Evolutionary conservation across 1,140 invertebrate genomes (phyloP), one percentile per base, ranked within the genome.

Genomic region (Bombus waltoni): DNA sequence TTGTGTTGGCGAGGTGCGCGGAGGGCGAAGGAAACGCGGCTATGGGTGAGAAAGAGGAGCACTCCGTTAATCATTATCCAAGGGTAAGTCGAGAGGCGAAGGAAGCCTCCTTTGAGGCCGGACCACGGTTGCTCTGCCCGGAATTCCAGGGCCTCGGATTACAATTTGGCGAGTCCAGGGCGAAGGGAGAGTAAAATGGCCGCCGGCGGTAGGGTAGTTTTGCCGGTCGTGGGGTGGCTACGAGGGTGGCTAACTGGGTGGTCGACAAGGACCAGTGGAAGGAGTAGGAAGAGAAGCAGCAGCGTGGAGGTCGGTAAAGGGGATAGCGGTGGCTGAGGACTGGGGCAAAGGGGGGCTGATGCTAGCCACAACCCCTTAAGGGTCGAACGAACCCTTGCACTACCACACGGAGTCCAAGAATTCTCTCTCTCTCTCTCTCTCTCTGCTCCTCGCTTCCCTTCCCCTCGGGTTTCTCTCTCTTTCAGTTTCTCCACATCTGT

Each of bases 311-410:
- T 83, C 81, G 86, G 87, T 86, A 88, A 84, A 83, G 81, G 85
- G 91, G 91, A 84, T 87, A 89, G 90, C 72, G 87, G 86, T 87
- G 87, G 89, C 82, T 87, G 88, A 85, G 86, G 87, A 83, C 71
- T 81, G 88, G 85, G 89, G 89, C 76, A 85, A 82, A 89, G 89
- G 90, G 92, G 92, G 92, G 91, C 89, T 90, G 93, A 92, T 93
- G 94, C 93, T 95, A 95, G 95, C 95, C 95, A 95, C 95, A 95
- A 95, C 94, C 95, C 95, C 95, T 95, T 94, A 95, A 95, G 94
- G 94, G 95, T 95, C 94, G 94, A 94, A 92, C 94, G 93, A 93
- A 95, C 94, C 94, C 94, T 95, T 93, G 93, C 94, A 92, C 92
- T 87, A 88, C 90, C 91, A 92, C 93, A 87, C 84, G 86, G 87